These are phyloP conservation scores for Brienomyrus brachyistius DNA, from an alignment of 2,113 vertebrate genomes.

Conservation along the genomic window DNA sequence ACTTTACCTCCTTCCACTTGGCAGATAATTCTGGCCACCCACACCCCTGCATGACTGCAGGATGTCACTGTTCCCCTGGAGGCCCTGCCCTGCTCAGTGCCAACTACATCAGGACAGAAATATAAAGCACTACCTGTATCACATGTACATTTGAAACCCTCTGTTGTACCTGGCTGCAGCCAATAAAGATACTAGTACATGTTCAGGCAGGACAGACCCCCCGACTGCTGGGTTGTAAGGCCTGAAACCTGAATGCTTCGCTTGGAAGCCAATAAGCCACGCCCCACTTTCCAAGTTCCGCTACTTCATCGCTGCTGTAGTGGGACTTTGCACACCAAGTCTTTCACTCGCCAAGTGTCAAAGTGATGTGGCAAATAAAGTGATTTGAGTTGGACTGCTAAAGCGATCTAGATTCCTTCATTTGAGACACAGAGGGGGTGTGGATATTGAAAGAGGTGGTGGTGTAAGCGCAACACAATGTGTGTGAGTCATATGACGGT, in stretches of 20 bases:
- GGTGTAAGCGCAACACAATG: not conserved
- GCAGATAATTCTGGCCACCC: not conserved
- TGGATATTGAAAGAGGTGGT: not conserved
- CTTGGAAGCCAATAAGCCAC: not conserved
- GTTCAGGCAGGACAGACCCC: not conserved
- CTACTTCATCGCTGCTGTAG: not conserved
- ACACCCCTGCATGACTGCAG: not conserved
- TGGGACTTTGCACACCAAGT: not conserved
- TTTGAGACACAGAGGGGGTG: not conserved
- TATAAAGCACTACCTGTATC: not conserved
- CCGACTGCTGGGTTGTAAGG: not conserved
- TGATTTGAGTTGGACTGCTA: not conserved
- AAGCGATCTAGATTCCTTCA: not conserved
- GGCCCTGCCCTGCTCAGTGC: not conserved
- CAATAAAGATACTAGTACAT: not conserved
- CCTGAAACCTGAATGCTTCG: not conserved
- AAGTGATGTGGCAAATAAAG: not conserved
- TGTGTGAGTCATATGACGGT: not conserved
- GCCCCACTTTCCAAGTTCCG: not conserved
- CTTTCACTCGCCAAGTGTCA: not conserved
- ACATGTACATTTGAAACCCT: not conserved
- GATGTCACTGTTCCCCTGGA: not conserved
- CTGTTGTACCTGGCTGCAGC: not conserved
- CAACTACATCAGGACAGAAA: not conserved
- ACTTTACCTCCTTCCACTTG: not conserved